phyloP scores from a whole-genome alignment of 2,888 invertebrate genomes.

The Ochropleura leucogaster region DNA sequence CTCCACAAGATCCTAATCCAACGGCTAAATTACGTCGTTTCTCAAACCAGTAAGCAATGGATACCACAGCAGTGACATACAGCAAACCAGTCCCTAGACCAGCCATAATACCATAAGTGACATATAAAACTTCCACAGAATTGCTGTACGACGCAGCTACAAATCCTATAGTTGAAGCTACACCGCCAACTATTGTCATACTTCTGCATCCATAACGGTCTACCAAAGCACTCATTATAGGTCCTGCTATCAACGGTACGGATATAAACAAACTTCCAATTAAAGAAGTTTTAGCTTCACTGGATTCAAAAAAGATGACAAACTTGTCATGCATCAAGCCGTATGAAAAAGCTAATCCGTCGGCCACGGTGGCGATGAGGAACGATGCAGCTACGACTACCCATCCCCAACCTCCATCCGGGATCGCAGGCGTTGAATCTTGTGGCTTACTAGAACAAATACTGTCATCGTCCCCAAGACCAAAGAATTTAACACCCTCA shows the following conservation, averaged over 20 bases:
- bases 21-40: conserved; percentile 96
- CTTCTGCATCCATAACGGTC: conserved; percentile 95
- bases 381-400: conserved; percentile 96
- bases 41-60: conserved; percentile 98
- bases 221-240: conserved; percentile 95
- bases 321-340: conserved; percentile 96
- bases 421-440: conserved; percentile 91
- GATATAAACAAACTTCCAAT: conserved; percentile 97
- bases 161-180: conserved; percentile 94
- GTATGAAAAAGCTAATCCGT: conserved; percentile 98
- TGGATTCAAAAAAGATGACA: conserved; percentile 93
- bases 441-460: conserved; percentile 83
- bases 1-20: conserved; percentile 96
- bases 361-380: conserved; percentile 96
- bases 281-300: conserved; percentile 96
- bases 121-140: conserved; percentile 93
- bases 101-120: conserved; percentile 96
- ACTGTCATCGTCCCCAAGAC: conserved; percentile 88
- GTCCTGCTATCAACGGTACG: conserved; percentile 96
- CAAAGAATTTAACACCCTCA: conserved; percentile 89
- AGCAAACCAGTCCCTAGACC: conserved; percentile 96
- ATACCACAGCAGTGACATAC: conserved; percentile 97
- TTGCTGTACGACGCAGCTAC: conserved; percentile 93
- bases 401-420: conserved; percentile 98
- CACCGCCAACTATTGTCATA: conserved; percentile 94